Conservation (phyloP, 2,113 vertebrate genomes). For the Petrocephalus microphthalmus region DNA sequence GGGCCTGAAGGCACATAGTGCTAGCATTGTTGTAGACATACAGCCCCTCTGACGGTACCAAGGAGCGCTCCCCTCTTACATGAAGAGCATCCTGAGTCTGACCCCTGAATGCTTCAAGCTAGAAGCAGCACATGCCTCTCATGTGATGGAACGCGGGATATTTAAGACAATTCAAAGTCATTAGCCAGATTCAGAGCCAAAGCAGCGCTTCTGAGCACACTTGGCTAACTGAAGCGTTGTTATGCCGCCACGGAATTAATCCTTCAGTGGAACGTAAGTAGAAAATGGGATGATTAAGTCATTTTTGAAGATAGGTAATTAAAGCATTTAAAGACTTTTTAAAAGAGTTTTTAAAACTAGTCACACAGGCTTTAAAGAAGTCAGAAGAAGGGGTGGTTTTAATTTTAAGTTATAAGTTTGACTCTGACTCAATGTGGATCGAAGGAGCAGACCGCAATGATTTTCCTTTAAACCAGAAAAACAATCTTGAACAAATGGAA, state of each 20-base stretch:
- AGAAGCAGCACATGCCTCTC: conserved; percentile 33
- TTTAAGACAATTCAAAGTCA: conserved; percentile 13
- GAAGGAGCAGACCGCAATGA: not conserved
- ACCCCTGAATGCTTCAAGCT: not conserved
- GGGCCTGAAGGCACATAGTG: not conserved
- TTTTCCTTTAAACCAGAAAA: conserved; percentile 4
- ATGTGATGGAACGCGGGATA: conserved; percentile 37
- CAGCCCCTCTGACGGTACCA: not conserved
- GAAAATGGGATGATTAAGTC: not conserved
- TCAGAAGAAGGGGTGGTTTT: not conserved
- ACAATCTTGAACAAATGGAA: not conserved
- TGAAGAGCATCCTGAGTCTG: not conserved
- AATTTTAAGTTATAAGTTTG: not conserved
- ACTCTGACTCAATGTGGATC: not conserved
- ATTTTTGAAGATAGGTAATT: not conserved
- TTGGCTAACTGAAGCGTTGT: not conserved
- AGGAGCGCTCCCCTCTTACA: not conserved
- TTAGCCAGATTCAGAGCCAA: not conserved
- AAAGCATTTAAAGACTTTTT: not conserved
- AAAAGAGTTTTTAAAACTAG: not conserved
- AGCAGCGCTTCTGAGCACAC: not conserved
- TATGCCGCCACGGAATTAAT: not conserved
- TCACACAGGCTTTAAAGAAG: not conserved
- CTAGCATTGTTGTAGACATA: not conserved
- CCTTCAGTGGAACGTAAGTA: not conserved